A percentile compares a stretch with the other conserved stretches of the same genome.
Conservation (phyloP, 2,797 vertebrate species). For the Premnoplex brunnescens region DNA sequence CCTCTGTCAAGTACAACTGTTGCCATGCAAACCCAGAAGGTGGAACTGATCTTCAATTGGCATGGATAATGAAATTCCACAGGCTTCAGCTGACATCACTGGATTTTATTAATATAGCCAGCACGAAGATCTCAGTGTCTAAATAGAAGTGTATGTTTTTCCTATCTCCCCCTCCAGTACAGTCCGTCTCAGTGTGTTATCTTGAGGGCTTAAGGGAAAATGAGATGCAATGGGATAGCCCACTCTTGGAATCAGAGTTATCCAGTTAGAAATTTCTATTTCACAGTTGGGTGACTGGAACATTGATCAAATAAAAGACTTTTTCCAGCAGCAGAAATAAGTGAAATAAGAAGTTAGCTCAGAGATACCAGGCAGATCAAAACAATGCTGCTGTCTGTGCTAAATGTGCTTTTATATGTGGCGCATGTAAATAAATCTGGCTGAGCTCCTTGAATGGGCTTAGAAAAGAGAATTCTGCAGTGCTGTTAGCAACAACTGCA, state of each 20-base stretch:
- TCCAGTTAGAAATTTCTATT: conserved; percentile 51
- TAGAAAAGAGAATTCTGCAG: background rate
- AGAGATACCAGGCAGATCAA: background rate
- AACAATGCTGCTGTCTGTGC: background rate
- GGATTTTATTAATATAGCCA: background rate
- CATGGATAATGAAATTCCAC: background rate
- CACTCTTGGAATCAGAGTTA: background rate
- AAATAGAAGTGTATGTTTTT: background rate
- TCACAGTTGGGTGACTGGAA: conserved; percentile 19
- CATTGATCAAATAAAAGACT: conserved; percentile 23
- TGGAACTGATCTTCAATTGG: background rate
- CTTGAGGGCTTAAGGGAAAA: conserved; percentile 18
- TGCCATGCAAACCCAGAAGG: background rate
- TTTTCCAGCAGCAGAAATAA: conserved; percentile 22
- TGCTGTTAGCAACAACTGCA: background rate
- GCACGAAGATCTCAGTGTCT: background rate
- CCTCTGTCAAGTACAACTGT: background rate
- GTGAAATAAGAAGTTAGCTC: conserved; percentile 23
- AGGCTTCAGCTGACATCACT: background rate
- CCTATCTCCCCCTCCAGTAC: background rate
- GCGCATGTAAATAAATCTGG: conserved; percentile 4
- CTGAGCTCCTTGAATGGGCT: background rate
- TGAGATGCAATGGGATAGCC: background rate
- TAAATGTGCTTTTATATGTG: conserved; percentile 16
- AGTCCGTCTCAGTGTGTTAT: background rate